A percentile compares a stretch with the other conserved stretches of the same genome.
Evolutionary conservation across 2,888 invertebrate species (phyloP).

Genomic region (Leucania comma): DNA sequence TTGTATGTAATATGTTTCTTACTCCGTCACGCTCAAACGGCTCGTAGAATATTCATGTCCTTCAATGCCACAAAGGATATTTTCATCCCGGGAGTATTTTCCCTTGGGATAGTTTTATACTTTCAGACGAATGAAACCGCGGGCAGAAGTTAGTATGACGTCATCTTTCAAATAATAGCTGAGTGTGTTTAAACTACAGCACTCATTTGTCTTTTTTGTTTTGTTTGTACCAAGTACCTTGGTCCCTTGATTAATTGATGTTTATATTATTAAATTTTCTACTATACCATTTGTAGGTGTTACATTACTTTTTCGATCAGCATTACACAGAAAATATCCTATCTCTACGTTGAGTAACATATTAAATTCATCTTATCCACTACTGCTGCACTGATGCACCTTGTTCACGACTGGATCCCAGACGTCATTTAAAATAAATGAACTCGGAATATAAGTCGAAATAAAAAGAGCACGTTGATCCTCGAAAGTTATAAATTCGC

Average conservation of each 20-base stretch:
- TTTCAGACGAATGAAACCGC: too few species aligned
- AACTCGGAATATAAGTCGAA: constrained; percentile 35
- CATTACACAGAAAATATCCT: not conserved
- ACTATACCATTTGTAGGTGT: not conserved
- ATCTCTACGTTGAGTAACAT: constrained; percentile 7
- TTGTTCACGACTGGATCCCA: constrained; percentile 24
- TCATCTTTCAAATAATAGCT: not conserved
- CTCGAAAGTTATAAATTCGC: constrained; percentile 46
- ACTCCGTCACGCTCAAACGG: too few species aligned
- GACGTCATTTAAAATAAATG: constrained; percentile 52
- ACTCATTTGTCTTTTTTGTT: not conserved
- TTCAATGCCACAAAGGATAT: too few species aligned
- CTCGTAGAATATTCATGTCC: too few species aligned
- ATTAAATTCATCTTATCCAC: constrained; percentile 24
- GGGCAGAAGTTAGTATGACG: too few species aligned
- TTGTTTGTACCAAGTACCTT: not conserved
- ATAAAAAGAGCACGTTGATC: constrained; percentile 50
- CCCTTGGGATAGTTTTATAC: too few species aligned
- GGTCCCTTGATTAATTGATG: not conserved
- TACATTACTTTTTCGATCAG: constrained; percentile 16
- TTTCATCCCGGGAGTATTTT: too few species aligned
- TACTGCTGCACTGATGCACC: constrained; percentile 24
- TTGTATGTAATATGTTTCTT: too few species aligned
- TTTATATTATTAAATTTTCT: not conserved
- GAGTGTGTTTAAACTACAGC: not conserved